These are phyloP conservation scores for Drosophila flavopinicola DNA, from an alignment of 2,888 invertebrate genomes.

Conservation along the genomic window DNA sequence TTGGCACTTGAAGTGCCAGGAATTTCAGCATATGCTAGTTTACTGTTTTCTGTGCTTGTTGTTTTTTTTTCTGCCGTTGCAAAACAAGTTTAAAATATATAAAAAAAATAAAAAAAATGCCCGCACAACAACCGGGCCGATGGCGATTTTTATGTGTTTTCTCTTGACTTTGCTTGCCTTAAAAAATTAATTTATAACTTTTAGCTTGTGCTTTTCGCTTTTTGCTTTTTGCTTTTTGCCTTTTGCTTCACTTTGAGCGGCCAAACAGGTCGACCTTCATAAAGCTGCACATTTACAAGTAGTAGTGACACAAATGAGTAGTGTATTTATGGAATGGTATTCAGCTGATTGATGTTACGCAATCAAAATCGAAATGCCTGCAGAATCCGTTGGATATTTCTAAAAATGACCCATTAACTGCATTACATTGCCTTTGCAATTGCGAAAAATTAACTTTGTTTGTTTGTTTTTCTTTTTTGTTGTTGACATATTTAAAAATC, in stretches of 20 bases:
- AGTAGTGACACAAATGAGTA: background rate
- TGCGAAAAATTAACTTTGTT: background rate
- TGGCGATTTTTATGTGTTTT: conserved; percentile 32
- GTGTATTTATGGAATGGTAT: too few species aligned
- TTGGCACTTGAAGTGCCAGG: conserved; percentile 47
- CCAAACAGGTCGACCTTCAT: conserved; percentile 67
- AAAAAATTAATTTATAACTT: conserved; percentile 64
- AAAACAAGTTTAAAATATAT: conserved; percentile 65
- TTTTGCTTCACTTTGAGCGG: conserved; percentile 35
- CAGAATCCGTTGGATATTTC: background rate
- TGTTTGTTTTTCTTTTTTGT: too few species aligned
- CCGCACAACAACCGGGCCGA: conserved; percentile 31
- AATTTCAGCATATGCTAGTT: conserved; percentile 45
- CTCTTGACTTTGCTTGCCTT: conserved; percentile 51
- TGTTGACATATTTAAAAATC: background rate
- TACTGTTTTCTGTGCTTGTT: background rate
- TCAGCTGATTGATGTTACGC: background rate
- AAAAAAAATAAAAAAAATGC: too few species aligned
- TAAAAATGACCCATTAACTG: background rate
- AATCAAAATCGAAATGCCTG: background rate
- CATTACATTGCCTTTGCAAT: background rate
- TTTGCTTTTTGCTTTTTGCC: conserved; percentile 15
- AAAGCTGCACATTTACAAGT: conserved; percentile 1
- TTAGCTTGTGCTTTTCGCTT: background rate
- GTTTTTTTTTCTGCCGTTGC: conserved; percentile 7